Base-by-base conservation (phyloP, 2,113 vertebrate genomes). In the Coptodon rendalli region DNA sequence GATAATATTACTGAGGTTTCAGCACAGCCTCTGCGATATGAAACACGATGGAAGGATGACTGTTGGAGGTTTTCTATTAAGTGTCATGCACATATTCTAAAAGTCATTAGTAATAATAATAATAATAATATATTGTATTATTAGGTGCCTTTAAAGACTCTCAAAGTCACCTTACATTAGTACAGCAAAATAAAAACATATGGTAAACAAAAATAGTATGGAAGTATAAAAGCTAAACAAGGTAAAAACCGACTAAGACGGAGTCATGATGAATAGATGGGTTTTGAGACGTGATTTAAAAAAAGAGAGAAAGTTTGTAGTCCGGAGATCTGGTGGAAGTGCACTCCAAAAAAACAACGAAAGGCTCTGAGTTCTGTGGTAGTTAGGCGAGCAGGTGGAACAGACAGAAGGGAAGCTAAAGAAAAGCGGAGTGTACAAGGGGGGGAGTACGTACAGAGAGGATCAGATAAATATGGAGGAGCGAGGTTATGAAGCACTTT, bases 131-230 rank as follows among this genome's bases (percentile, higher is more conserved):
- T 0, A 63, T 66, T 63, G 12, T 66, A 36, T 7, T 66, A 36
- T 2, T 0, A n/a, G 59, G 59, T 36, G 17, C 6, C 59, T 5
- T 63, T 63, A 63, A 63, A 63, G 56, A 57, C 54, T 22, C 0
- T 57, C 2, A 27, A 13, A 17, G 59, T 0, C 17, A 34, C 2
- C 31, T 63, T 63, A 36, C 2, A 36, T 63, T 63, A 36, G 31
- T 63, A 63, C 59, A 36, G 36, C 31, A 66, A 66, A 12, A 66
- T 36, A 66, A 66, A 66, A 66, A 38, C 36, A 38, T 9, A 38
- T 9, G 8, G 36, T 38, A 9, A 38, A 9, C 36, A 38, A 38
- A 9, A 38, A 38, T 9, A 38, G 3, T 38, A 38, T 38, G 8
- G 9, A 38, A 38, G 36, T 36, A 9, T 9, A 9, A 36, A 36